These are phyloP conservation scores for Terrapene triunguis DNA, from an alignment of 2,113 vertebrate species.

Conservation along the genomic window DNA sequence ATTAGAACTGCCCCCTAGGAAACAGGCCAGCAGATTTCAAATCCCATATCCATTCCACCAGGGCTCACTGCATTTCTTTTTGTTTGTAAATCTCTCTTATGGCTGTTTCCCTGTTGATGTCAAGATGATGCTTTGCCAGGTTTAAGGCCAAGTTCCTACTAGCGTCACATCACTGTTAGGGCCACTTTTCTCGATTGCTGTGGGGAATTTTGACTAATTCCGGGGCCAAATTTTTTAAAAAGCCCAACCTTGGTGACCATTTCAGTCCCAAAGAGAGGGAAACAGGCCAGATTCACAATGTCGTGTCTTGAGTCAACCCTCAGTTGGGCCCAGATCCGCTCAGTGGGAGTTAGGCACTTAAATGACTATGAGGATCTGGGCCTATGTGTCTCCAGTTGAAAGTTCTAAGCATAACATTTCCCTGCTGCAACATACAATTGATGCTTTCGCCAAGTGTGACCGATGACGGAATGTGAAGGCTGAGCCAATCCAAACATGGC, in stretches of 20 bases:
- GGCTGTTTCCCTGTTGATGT: neutral
- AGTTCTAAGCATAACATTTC: neutral
- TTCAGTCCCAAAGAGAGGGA: conserved; percentile 14
- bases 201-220: neutral
- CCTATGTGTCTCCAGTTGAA: neutral
- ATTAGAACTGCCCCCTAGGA: neutral
- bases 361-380: neutral
- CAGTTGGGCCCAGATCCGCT: neutral
- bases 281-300: neutral
- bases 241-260: neutral
- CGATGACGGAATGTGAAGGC: neutral
- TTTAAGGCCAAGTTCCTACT: neutral
- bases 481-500: conserved; percentile 35
- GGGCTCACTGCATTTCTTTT: neutral
- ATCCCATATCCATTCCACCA: neutral
- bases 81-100: neutral
- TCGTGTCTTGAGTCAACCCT: neutral
- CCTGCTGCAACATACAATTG: neutral
- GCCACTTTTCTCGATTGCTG: neutral
- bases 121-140: neutral
- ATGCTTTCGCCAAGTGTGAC: conserved; percentile 15
- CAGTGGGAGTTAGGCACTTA: neutral
- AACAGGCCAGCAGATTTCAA: neutral
- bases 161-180: neutral
- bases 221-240: neutral